Conservation (phyloP, 2,113 vertebrate species). For the Pionites leucogaster region DNA sequence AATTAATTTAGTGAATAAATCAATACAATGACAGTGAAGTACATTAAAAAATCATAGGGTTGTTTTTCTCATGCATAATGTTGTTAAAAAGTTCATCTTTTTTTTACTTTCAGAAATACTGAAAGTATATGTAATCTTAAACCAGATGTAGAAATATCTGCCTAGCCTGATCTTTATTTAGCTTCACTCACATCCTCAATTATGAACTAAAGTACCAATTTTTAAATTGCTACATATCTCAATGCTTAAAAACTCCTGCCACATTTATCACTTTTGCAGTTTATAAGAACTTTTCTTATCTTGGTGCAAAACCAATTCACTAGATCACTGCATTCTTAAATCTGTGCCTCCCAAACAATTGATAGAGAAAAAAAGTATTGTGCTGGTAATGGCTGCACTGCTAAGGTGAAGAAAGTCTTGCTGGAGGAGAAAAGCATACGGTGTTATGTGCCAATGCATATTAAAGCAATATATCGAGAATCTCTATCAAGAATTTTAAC, state of each 20-base stretch:
- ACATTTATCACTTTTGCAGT: neutral
- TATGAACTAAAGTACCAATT: neutral
- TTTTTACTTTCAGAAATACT: neutral
- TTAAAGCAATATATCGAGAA: neutral
- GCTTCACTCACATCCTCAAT: neutral
- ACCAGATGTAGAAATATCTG: neutral
- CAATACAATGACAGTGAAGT: neutral
- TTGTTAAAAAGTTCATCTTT: neutral
- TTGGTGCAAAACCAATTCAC: neutral
- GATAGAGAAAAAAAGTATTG: neutral
- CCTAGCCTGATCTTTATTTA: neutral
- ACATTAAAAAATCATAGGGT: neutral
- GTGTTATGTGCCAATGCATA: neutral
- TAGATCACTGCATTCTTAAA: neutral
- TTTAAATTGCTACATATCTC: neutral
- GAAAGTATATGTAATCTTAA: neutral
- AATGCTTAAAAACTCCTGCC: neutral
- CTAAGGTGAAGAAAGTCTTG: neutral
- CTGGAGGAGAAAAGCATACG: neutral
- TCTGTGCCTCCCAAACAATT: neutral
- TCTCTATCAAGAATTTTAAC: neutral
- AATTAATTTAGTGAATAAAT: neutral
- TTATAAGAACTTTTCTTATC: neutral
- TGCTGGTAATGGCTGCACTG: neutral
- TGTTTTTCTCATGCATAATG: neutral